Base-by-base conservation (phyloP, 2,113 vertebrate genomes). In the Austrofundulus limnaeus region DNA sequence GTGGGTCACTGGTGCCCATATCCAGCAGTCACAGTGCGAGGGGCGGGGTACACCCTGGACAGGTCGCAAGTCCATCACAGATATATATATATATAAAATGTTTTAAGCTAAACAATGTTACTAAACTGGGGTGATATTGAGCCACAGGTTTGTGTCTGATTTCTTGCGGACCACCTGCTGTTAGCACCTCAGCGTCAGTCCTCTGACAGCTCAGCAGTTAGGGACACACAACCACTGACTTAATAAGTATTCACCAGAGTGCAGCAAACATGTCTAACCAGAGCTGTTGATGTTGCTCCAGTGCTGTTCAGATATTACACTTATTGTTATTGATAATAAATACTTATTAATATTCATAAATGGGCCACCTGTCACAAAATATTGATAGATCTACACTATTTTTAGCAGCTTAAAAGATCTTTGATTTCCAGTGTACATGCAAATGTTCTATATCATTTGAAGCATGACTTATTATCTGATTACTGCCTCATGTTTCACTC, bases 161-260 rank as follows among this genome's bases (percentile, higher is more conserved):
- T 67, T 48, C 50, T 70, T 76, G 49, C 4, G 0, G 60, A 23
- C 55, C 47, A 42, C 46, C 62, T 76, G 76, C 71, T 70, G 70
- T 66, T 63, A 51, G 66, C 54, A 61, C 68, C 47, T 43, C 43
- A 20, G 10, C 60, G 62, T 66, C 31, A 12, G 37, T 39, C 50
- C 60, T 64, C 25, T 25, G 68, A 65, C 62, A 38, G 53, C 55
- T 66, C 25, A 65, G n/a, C 50, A 68, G 48, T 51, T 38, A 24
- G 62, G 37, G 51, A 59, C 23, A 55, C 42, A 74, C 66, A 61
- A 58, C 68, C 66, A 46, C 38, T 28, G 34, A 70, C 19, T 83
- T 52, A 59, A 41, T 60, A 57, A 70, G 74, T 61, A 83, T 81
- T 79, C 70, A 83, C 39, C 23, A 57, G 34, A 51, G 28, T 31